Percentiles rank a stretch among this genome's conserved stretches.
Conservation (phyloP, 2,113 vertebrate species). For the Mesembrinibis cayennensis region DNA sequence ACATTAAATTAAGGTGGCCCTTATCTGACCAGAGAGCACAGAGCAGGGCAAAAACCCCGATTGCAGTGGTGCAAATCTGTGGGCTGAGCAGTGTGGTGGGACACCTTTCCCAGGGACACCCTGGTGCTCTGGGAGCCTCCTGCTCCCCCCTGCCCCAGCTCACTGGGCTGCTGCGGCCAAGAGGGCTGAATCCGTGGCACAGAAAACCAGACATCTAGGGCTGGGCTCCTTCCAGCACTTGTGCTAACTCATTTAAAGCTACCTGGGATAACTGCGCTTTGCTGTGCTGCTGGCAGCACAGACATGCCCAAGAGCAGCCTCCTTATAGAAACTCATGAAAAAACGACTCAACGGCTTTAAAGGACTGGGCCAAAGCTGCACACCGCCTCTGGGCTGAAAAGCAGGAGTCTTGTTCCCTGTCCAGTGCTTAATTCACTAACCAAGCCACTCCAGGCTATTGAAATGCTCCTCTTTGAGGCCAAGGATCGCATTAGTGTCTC, state of each 20-base stretch:
- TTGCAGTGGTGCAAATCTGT: rapidly evolving
- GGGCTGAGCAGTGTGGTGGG: neutral
- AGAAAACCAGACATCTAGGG: neutral
- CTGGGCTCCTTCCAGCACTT: neutral
- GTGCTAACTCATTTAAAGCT: neutral
- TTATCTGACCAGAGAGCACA: neutral
- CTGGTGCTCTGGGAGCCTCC: neutral
- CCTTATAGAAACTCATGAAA: neutral
- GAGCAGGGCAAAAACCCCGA: neutral
- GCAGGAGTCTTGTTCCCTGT: neutral
- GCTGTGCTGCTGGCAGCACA: neutral
- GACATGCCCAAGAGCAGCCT: neutral
- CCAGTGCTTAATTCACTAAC: neutral
- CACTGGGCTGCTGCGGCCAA: rapidly evolving
- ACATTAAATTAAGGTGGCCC: neutral
- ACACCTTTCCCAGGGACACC: neutral
- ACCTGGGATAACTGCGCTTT: neutral
- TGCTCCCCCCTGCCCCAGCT: neutral
- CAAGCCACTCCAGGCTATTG: neutral
- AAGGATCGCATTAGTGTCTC: neutral
- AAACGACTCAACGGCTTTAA: neutral
- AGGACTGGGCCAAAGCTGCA: neutral
- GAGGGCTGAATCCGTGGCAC: neutral
- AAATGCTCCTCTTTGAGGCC: neutral
- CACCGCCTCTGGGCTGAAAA: neutral